Conservation (phyloP, 2,797 vertebrate genomes). For the Diplodus sargus region DNA sequence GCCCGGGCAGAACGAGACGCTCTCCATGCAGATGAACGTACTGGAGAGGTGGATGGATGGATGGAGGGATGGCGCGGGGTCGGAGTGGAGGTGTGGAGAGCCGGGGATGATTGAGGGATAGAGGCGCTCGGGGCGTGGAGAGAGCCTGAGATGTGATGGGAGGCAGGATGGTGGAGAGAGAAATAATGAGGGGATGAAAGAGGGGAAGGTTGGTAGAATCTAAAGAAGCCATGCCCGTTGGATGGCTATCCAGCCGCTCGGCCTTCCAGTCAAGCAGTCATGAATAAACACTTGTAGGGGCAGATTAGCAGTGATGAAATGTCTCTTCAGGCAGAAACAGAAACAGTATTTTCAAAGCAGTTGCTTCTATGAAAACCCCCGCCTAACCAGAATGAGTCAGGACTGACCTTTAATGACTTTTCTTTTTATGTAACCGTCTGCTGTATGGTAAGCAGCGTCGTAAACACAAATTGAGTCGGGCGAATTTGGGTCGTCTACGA, state of each 20-base stretch:
- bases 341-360: slow-evolving; percentile 3
- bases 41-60: slow-evolving; percentile 49
- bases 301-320: slow-evolving; percentile 43
- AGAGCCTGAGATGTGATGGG: slow-evolving; percentile 36
- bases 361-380: not conserved
- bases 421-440: not conserved
- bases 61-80: slow-evolving; percentile 43
- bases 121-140: slow-evolving; percentile 59
- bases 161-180: slow-evolving; percentile 53
- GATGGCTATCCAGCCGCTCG: slow-evolving; percentile 30
- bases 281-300: slow-evolving; percentile 52
- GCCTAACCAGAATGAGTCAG: not conserved
- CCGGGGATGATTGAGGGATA: slow-evolving; percentile 60
- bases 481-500: too few relatives aligned
- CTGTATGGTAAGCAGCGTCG: too few relatives aligned
- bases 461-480: too few relatives aligned
- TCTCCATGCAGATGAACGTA: slow-evolving; percentile 76
- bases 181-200: slow-evolving; percentile 72
- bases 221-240: slow-evolving; percentile 47
- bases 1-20: slow-evolving; percentile 76
- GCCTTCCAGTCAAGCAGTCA: slow-evolving; percentile 32
- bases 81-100: slow-evolving; percentile 68
- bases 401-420: not conserved
- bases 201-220: slow-evolving; percentile 47
- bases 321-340: slow-evolving; percentile 11